Evolutionary conservation across 2,113 vertebrate genomes (phyloP).

Genomic region (Glareola pratincola): DNA sequence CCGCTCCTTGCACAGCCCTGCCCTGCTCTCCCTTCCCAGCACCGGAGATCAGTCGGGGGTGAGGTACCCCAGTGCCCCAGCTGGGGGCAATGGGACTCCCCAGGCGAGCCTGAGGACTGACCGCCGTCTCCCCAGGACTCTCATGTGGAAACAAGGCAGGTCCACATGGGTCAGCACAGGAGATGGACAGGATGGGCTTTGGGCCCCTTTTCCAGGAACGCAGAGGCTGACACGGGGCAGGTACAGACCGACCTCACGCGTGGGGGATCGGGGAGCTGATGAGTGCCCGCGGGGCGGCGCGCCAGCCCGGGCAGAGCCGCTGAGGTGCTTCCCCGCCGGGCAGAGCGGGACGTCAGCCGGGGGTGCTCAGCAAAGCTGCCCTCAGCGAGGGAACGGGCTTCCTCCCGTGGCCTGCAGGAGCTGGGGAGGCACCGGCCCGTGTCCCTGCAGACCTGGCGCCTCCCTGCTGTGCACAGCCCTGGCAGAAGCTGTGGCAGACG

Average conservation of each 20-base stretch:
- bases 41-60: not conserved
- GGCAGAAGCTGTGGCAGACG: not conserved
- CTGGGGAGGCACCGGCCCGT: not conserved
- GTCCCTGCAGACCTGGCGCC: not conserved
- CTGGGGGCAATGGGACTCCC: not conserved
- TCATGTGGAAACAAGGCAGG: not conserved
- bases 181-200: not conserved
- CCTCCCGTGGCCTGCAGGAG: not conserved
- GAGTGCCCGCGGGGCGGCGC: accelerated
- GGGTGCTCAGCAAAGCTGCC: not conserved
- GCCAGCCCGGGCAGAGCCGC: not conserved
- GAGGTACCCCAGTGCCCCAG: not conserved
- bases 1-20: not conserved
- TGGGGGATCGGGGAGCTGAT: accelerated
- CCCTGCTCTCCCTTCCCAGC: not conserved
- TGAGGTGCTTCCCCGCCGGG: accelerated
- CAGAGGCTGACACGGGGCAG: not conserved
- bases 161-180: not conserved
- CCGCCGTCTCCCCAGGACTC: not conserved
- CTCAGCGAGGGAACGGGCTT: not conserved
- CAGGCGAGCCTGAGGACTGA: not conserved
- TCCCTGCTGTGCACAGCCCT: not conserved
- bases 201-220: not conserved
- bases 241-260: accelerated
- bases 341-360: not conserved